Evolutionary conservation across 2,888 invertebrate genomes (phyloP).

Genomic region (Lasius platythorax): DNA sequence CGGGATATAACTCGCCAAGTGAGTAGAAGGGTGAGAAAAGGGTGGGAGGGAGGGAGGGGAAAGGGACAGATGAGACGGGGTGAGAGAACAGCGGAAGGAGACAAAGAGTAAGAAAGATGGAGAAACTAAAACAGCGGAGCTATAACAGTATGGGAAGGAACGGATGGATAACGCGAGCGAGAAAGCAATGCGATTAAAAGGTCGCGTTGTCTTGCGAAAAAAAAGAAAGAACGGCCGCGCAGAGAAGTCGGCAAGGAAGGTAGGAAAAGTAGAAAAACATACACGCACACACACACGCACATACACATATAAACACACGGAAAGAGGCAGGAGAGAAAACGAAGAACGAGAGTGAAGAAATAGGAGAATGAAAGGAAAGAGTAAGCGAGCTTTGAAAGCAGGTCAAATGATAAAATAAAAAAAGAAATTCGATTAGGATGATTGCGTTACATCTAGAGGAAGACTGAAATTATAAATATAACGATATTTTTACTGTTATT

Average conservation of each 20-base stretch:
- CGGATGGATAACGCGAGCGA: slow-evolving; percentile 19
- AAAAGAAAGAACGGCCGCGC: slow-evolving; percentile 36
- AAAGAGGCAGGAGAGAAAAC: neutral
- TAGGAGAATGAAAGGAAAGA: neutral
- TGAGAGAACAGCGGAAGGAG: slow-evolving; percentile 38
- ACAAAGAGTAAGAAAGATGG: slow-evolving; percentile 19
- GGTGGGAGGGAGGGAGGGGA: too few species aligned
- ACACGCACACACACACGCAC: neutral
- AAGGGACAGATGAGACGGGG: neutral
- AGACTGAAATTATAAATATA: slow-evolving; percentile 48
- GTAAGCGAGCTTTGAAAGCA: neutral
- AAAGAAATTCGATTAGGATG: slow-evolving; percentile 6
- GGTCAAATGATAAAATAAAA: slow-evolving; percentile 9
- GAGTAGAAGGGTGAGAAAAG: slow-evolving; percentile 11
- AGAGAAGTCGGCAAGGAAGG: slow-evolving; percentile 34
- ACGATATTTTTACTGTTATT: slow-evolving; percentile 10
- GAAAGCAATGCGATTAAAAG: slow-evolving; percentile 49
- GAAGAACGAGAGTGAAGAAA: neutral
- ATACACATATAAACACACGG: too few species aligned
- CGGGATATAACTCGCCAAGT: slow-evolving; percentile 75
- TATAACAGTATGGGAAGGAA: neutral
- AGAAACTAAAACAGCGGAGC: slow-evolving; percentile 12
- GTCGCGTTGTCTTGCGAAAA: slow-evolving; percentile 17
- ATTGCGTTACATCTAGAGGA: slow-evolving; percentile 19
- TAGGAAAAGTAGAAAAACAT: slow-evolving; percentile 37